Evolutionary conservation across 2,113 vertebrate genomes (phyloP).

Genomic region (Chaenogobius annularis): DNA sequence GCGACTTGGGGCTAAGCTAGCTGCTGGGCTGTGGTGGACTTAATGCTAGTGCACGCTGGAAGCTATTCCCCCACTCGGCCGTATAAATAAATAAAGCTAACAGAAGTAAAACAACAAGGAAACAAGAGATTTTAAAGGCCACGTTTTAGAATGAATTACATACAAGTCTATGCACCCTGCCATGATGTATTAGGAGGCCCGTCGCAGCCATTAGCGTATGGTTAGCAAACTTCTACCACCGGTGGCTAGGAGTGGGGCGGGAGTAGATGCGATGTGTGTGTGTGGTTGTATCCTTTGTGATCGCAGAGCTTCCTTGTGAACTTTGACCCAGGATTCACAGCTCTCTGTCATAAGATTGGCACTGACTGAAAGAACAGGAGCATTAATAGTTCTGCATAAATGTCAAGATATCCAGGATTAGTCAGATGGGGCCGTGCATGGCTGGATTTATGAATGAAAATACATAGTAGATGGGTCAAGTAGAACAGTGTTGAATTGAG

Average conservation of each 20-base stretch:
- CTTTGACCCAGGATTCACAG: slow-evolving; percentile 66
- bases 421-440: slow-evolving; percentile 38
- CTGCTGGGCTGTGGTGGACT: slow-evolving; percentile 72
- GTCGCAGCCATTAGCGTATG: slow-evolving; percentile 64
- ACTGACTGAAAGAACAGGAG: slow-evolving; percentile 54
- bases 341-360: slow-evolving; percentile 65
- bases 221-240: slow-evolving; percentile 63
- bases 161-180: slow-evolving; percentile 76
- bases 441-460: slow-evolving; percentile 68
- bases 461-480: slow-evolving; percentile 9
- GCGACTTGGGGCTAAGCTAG: slow-evolving; percentile 82
- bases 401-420: slow-evolving; percentile 70
- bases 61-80: slow-evolving; percentile 75
- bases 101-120: slow-evolving; percentile 52
- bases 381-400: slow-evolving; percentile 68
- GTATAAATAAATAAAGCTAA: slow-evolving; percentile 74
- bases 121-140: slow-evolving; percentile 81
- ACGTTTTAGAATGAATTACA: slow-evolving; percentile 84
- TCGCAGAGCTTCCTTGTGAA: slow-evolving; percentile 60
- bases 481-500: slow-evolving; percentile 48
- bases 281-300: slow-evolving; percentile 53
- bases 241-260: slow-evolving; percentile 41
- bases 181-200: slow-evolving; percentile 76
- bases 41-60: slow-evolving; percentile 81
- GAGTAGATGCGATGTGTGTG: background rate